Evolutionary conservation across 2,888 invertebrate species (phyloP), one percentile per base, ranked within the genome.

Genomic region (Tipula lateralis): DNA sequence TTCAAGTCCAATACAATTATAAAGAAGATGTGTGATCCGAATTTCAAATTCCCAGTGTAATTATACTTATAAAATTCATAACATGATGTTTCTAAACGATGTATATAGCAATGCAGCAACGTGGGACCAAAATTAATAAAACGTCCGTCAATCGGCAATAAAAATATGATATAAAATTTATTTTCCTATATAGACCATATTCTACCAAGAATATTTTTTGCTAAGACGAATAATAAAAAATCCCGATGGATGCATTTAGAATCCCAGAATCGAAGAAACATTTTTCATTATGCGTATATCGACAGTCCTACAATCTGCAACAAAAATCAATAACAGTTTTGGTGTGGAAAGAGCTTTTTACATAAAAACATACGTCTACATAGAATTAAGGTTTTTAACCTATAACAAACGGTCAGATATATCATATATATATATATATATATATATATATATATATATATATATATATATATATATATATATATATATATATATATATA

Each of bases 191-290:
- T 36, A n/a, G n/a, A n/a, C 1, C 1, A 24, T 66, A 66, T n/a
- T 44, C 44, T 19, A 3, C 16, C 24, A 24, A 24, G 66, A 12
- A 24, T 66, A 66, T 66, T 66, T 66, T 66, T 66, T 66, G 24
- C 24, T 66, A 66, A 19, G 9, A 9, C 9, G 9, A 66, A 66
- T 66, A 66, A 66, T 44, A 66, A 24, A 39, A 66, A 66, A 24
- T 66, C 66, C 66, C 66, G 66, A 66, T 66, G 66, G 66, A 66
- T 66, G 66, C 66, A 66, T 66, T 66, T 9, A 66, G 66, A 66
- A 66, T 66, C 19, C 7, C 19, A 12, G 13, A 39, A 9, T 13
- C n/a, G n/a, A n/a, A n/a, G n/a, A 19, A 66, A 19, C 36, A 36
- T 9, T 32, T 32, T 32, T 39, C n/a, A 44, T 44, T 16, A 16